Evolutionary conservation across 2,888 invertebrate species (phyloP).

Genomic region (Eupithecia insigniata): DNA sequence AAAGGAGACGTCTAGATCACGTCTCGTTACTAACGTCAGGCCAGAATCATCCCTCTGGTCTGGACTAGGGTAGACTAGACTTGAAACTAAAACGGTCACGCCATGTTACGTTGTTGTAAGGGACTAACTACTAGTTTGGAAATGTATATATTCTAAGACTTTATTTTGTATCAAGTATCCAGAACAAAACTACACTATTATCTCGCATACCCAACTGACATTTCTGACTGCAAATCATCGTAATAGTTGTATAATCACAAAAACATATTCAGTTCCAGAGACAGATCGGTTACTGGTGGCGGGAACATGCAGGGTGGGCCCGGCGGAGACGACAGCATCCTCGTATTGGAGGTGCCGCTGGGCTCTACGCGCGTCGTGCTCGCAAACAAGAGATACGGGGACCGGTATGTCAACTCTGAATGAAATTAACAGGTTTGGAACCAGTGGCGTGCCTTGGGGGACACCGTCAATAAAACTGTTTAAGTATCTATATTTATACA

Average conservation of each 20-base stretch:
- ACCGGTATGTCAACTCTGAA: slow-evolving; percentile 53
- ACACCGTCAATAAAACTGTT: not conserved
- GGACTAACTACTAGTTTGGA: too few relatives aligned
- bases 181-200: not conserved
- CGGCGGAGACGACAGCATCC: slow-evolving; percentile 85
- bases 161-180: too few relatives aligned
- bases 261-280: slow-evolving; percentile 22
- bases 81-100: too few relatives aligned
- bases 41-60: too few relatives aligned
- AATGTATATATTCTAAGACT: too few relatives aligned
- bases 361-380: slow-evolving; percentile 87
- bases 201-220: not conserved
- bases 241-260: not conserved
- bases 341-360: slow-evolving; percentile 91
- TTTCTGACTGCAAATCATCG: not conserved
- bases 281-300: slow-evolving; percentile 15
- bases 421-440: not conserved
- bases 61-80: too few relatives aligned
- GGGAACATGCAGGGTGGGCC: slow-evolving; percentile 22
- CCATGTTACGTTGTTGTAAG: too few relatives aligned
- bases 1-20: too few relatives aligned
- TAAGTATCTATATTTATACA: too few relatives aligned
- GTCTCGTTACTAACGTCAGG: too few relatives aligned
- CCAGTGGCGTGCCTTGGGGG: not conserved
- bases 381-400: slow-evolving; percentile 86